These are phyloP conservation scores for Phocoena phocoena DNA, from an alignment of 2,113 vertebrate genomes.

Conservation along the genomic window DNA sequence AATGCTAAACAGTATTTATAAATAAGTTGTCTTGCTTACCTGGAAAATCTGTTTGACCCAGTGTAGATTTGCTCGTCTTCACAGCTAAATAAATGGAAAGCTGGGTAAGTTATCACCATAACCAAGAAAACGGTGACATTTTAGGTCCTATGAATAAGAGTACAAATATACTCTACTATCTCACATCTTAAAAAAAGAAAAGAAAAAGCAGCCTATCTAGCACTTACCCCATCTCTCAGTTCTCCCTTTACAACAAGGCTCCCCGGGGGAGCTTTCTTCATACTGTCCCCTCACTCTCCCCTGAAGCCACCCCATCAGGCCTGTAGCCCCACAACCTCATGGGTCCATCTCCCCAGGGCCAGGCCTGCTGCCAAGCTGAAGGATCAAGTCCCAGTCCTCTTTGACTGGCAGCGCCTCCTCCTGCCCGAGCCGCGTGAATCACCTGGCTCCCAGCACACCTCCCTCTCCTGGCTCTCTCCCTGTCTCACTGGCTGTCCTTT, in stretches of 20 bases:
- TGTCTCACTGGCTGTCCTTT: neutral
- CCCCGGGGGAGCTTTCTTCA: neutral
- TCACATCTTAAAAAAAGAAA: neutral
- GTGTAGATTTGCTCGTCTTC: conserved; percentile 92
- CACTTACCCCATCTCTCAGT: neutral
- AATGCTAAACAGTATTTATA: neutral
- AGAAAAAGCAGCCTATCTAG: neutral
- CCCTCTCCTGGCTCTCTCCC: neutral
- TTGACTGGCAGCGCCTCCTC: neutral
- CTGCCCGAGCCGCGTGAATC: accelerated
- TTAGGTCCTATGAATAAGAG: neutral
- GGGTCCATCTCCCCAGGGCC: neutral
- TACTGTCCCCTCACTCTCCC: neutral
- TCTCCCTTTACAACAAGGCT: neutral
- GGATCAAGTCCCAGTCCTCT: neutral
- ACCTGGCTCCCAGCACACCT: neutral
- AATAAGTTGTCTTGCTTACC: conserved; percentile 84
- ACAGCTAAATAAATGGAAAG: conserved; percentile 85
- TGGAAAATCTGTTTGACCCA: conserved; percentile 91
- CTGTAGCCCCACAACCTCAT: neutral
- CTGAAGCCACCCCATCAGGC: neutral
- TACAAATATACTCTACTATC: neutral
- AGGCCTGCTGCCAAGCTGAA: neutral
- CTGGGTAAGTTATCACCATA: neutral
- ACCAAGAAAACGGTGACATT: neutral